These are phyloP conservation scores for Chrysopilus asiliformis DNA, from an alignment of 2,888 invertebrate genomes.

Conservation along the genomic window DNA sequence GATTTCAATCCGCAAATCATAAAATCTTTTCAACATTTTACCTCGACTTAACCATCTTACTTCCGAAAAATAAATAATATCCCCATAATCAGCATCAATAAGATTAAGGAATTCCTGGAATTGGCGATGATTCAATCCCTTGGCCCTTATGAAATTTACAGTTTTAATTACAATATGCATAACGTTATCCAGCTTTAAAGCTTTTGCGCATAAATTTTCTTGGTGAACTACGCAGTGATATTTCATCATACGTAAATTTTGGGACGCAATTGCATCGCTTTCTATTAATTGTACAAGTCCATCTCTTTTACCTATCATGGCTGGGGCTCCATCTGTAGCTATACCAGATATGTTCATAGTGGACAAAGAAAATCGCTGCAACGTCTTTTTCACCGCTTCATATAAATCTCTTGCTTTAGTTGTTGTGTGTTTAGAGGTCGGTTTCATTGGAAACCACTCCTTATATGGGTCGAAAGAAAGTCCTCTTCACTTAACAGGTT, in stretches of 20 bases:
- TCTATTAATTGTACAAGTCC: conserved; percentile 2
- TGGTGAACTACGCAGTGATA: conserved; percentile 8
- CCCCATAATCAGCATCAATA: conserved; percentile 5
- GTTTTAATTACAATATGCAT: conserved; percentile 5
- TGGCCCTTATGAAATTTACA: conserved; percentile 5
- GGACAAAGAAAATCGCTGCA: conserved; percentile 8
- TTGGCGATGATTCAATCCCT: conserved; percentile 3
- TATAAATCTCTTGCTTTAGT: background rate
- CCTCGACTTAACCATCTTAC: conserved; percentile 8
- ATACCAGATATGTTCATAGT: too few relatives aligned
- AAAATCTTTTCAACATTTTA: conserved; percentile 6
- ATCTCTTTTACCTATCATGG: conserved; percentile 7
- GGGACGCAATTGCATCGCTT: conserved; percentile 1
- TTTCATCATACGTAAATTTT: conserved; percentile 5
- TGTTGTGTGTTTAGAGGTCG: too few relatives aligned
- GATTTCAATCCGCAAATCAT: conserved; percentile 3
- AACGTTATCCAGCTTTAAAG: conserved; percentile 2
- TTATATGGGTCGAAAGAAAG: too few relatives aligned
- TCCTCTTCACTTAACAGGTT: too few relatives aligned
- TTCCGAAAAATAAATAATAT: conserved; percentile 4
- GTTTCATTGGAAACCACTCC: too few relatives aligned
- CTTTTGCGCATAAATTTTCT: conserved; percentile 2
- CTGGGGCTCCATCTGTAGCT: conserved; percentile 7
- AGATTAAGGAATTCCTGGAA: conserved; percentile 2
- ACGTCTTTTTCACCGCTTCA: background rate